Evolutionary conservation across 1,140 invertebrate genomes (phyloP).

Genomic region (Thereuonema tuberculata): DNA sequence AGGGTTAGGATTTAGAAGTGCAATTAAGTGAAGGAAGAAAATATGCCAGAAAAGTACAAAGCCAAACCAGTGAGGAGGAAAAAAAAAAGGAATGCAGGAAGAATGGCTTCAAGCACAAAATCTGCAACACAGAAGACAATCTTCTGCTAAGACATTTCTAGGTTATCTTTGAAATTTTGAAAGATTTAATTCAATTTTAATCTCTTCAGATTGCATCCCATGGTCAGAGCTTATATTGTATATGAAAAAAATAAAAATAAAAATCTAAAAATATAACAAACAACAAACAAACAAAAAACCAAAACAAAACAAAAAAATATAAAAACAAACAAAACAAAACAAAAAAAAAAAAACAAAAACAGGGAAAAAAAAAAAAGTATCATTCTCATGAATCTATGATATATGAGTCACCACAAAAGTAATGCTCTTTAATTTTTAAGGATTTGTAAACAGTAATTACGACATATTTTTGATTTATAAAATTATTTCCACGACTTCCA

Average conservation of each 20-base stretch:
- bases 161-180: too few species aligned
- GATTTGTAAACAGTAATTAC: too few species aligned
- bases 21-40: not conserved
- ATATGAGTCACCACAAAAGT: too few species aligned
- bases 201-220: not conserved
- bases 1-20: not conserved
- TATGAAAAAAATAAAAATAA: too few species aligned
- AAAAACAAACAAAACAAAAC: not conserved
- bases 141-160: too few species aligned
- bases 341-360: not conserved
- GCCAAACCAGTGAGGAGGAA: not conserved
- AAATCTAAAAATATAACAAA: not conserved
- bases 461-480: too few species aligned
- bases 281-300: not conserved
- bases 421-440: too few species aligned
- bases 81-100: not conserved
- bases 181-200: too few species aligned
- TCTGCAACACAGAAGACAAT: not conserved
- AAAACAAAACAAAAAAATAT: not conserved
- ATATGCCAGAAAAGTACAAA: not conserved
- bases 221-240: conserved; percentile 6
- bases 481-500: too few species aligned
- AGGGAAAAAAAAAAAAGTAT: too few species aligned
- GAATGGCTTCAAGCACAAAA: not conserved
- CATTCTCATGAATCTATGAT: too few species aligned